phyloP scores from a whole-genome alignment of 2,888 invertebrate genomes.

The Adelognathus sp. region DNA sequence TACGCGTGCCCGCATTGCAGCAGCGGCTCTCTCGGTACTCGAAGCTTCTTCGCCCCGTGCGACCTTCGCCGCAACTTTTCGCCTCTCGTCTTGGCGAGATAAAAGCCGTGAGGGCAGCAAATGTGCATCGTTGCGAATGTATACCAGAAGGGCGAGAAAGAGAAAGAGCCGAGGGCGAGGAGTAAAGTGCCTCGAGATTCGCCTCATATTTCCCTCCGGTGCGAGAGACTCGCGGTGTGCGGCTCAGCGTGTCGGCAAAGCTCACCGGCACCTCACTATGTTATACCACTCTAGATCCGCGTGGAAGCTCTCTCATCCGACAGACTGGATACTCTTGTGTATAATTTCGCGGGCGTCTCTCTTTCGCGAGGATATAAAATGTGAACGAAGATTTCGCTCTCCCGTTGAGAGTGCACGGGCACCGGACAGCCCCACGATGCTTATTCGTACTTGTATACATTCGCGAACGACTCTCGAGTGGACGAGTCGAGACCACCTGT shows the following conservation, averaged over 20 bases:
- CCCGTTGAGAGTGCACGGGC: neutral
- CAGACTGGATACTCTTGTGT: conserved; percentile 11
- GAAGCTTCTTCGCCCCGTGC: conserved; percentile 15
- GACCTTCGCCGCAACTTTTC: conserved; percentile 22
- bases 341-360: conserved; percentile 35
- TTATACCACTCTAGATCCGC: neutral
- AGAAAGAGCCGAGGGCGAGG: conserved; percentile 4
- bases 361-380: conserved; percentile 9
- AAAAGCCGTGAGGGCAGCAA: conserved; percentile 5
- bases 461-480: conserved; percentile 47
- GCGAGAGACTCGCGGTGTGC: conserved; percentile 12
- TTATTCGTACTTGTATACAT: conserved; percentile 22
- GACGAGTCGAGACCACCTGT: conserved; percentile 70
- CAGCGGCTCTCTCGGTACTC: neutral
- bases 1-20: conserved; percentile 25
- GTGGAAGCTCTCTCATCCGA: conserved; percentile 17
- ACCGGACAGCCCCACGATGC: conserved; percentile 57
- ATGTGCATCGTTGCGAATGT: neutral
- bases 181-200: conserved; percentile 27
- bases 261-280: neutral
- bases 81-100: neutral
- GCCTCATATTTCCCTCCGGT: conserved; percentile 16
- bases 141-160: neutral
- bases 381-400: conserved; percentile 12
- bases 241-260: conserved; percentile 9